Conservation (phyloP, 2,888 invertebrate species). For the Seira ritae region DNA sequence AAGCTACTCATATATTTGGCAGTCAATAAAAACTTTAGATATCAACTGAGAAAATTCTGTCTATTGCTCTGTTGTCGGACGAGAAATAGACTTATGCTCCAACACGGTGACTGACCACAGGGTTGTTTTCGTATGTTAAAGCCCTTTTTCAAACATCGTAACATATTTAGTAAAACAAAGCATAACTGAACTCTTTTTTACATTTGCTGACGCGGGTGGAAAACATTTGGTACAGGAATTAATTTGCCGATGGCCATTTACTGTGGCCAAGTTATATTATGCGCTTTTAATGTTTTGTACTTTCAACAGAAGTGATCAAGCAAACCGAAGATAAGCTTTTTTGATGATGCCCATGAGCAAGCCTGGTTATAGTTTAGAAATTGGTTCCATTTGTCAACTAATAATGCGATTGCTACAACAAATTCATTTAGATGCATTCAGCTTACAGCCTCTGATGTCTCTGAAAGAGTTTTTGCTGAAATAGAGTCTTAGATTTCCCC, state of each 20-base stretch:
- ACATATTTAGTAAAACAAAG: neutral
- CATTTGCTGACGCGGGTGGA: neutral
- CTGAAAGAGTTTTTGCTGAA: no score
- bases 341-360: neutral
- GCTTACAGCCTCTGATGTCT: no score
- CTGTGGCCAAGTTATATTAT: neutral
- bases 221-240: neutral
- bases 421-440: no score
- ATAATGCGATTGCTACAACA: neutral
- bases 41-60: constrained; percentile 91
- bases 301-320: constrained; percentile 3
- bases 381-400: neutral
- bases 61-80: constrained; percentile 92
- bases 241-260: neutral
- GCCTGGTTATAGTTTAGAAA: neutral
- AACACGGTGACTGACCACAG: constrained; percentile 71
- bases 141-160: neutral
- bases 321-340: neutral
- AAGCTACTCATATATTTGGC: constrained; percentile 93
- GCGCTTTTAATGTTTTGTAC: constrained; percentile 11
- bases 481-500: no score
- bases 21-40: constrained; percentile 94
- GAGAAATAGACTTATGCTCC: constrained; percentile 81
- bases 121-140: constrained; percentile 38
- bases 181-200: neutral